Conservation (phyloP, 2,113 vertebrate species). For the Coturnix japonica region DNA sequence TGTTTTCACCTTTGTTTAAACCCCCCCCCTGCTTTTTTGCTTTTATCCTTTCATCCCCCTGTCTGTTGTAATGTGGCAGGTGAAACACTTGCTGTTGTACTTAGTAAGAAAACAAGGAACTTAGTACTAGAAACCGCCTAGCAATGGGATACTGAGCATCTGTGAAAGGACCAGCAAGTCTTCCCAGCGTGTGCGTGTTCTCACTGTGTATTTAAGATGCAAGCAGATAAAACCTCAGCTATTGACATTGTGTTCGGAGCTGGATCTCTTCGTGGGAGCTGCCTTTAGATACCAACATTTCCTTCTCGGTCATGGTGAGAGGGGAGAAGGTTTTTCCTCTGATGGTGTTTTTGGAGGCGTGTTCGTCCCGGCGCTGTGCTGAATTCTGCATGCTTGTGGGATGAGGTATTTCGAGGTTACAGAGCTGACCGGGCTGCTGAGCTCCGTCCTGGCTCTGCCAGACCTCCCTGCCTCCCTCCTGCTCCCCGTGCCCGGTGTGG, state of each 20-base stretch:
- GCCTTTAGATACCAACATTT: accelerated
- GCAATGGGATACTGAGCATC: not conserved
- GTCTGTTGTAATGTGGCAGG: not conserved
- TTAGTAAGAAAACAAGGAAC: not conserved
- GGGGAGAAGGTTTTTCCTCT: not conserved
- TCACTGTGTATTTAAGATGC: accelerated
- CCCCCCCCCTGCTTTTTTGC: not conserved
- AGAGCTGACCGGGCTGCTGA: not conserved
- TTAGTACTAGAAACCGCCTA: not conserved
- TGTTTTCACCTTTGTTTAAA: not conserved
- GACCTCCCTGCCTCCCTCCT: not conserved
- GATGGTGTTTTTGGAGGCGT: not conserved
- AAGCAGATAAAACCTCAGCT: not conserved
- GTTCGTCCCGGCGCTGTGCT: accelerated
- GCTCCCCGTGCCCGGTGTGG: accelerated
- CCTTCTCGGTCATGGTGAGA: accelerated
- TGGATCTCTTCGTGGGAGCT: not conserved
- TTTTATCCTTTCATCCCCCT: not conserved
- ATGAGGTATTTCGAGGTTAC: not conserved
- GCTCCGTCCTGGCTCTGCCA: not conserved
- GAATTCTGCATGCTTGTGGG: not conserved
- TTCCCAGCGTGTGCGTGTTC: accelerated
- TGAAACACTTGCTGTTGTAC: not conserved
- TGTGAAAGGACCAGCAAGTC: not conserved
- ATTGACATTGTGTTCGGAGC: accelerated